Evolutionary conservation across 2,888 invertebrate species (phyloP).

Genomic region (Chalcis sispes): DNA sequence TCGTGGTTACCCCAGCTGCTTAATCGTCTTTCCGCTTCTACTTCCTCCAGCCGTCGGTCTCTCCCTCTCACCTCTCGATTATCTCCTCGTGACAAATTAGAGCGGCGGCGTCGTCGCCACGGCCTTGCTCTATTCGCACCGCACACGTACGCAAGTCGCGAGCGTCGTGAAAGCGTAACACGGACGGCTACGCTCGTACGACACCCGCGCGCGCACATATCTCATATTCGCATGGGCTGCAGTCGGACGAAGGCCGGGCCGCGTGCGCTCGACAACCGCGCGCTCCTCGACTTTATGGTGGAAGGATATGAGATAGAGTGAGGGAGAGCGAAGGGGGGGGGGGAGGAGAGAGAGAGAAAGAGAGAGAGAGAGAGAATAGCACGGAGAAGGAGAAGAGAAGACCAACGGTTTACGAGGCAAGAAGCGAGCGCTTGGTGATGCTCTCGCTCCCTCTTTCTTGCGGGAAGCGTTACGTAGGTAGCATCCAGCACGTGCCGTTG

Average conservation of each 20-base stretch:
- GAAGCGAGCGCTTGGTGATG: slow-evolving; percentile 18
- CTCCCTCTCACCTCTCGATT: slow-evolving; percentile 11
- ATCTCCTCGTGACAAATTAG: slow-evolving; percentile 46
- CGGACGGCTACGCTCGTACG: slow-evolving; percentile 22
- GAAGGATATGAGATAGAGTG: too few relatives aligned
- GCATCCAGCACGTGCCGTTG: slow-evolving; percentile 33
- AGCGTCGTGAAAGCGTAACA: too few relatives aligned
- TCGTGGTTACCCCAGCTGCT: not conserved
- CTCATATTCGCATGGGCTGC: not conserved
- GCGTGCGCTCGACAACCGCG: slow-evolving; percentile 24
- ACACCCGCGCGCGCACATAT: not conserved
- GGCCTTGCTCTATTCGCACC: slow-evolving; percentile 36
- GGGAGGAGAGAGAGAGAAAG: too few relatives aligned
- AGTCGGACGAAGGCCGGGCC: too few relatives aligned
- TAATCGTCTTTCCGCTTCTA: not conserved
- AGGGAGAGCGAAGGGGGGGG: too few relatives aligned
- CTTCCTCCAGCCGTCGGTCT: not conserved
- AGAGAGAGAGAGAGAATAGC: too few relatives aligned
- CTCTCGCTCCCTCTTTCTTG: slow-evolving; percentile 3
- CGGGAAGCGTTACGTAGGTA: slow-evolving; percentile 5
- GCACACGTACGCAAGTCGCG: too few relatives aligned
- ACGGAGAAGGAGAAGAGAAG: not conserved
- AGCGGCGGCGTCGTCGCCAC: slow-evolving; percentile 2
- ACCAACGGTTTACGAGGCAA: slow-evolving; percentile 48
- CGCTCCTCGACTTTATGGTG: slow-evolving; percentile 4